Evolutionary conservation across 2,888 invertebrate species (phyloP).

Genomic region (Pheosia gnoma): DNA sequence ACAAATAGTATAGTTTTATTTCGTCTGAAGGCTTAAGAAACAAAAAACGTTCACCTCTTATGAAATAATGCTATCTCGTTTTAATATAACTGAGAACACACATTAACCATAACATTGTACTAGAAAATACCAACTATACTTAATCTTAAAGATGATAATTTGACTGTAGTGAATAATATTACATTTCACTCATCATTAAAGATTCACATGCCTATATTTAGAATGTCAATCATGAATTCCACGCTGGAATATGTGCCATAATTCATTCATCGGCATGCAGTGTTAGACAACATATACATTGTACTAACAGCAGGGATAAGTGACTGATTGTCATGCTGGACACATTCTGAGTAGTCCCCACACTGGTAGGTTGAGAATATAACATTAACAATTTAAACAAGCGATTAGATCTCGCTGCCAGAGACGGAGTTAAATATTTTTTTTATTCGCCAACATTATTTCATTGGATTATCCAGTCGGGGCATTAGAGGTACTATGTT

Average conservation of each 20-base stretch:
- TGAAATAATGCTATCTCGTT: no score
- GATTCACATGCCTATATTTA: not conserved
- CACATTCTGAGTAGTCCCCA: constrained; percentile 13
- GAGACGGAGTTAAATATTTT: not conserved
- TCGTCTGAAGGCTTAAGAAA: no score
- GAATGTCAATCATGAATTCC: constrained; percentile 7
- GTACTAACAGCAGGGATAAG: constrained; percentile 46
- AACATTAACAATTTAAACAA: constrained; percentile 26
- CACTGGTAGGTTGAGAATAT: constrained; percentile 21
- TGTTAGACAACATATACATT: constrained; percentile 43
- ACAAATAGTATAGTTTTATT: no score
- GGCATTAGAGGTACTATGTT: no score
- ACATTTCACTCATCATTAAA: not conserved
- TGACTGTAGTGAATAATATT: not conserved
- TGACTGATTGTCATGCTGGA: constrained; percentile 45
- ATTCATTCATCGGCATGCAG: constrained; percentile 25
- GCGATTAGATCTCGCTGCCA: constrained; percentile 15
- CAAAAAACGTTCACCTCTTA: no score
- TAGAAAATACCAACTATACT: no score
- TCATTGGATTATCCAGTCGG: no score
- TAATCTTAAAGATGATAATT: no score
- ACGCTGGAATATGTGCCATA: constrained; percentile 12
- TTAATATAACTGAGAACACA: no score
- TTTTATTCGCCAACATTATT: no score
- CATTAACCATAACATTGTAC: no score